Percentiles rank a stretch among this genome's conserved stretches.
Evolutionary conservation across 1,140 invertebrate genomes (phyloP).

Genomic region (Macrobrachium nipponense): DNA sequence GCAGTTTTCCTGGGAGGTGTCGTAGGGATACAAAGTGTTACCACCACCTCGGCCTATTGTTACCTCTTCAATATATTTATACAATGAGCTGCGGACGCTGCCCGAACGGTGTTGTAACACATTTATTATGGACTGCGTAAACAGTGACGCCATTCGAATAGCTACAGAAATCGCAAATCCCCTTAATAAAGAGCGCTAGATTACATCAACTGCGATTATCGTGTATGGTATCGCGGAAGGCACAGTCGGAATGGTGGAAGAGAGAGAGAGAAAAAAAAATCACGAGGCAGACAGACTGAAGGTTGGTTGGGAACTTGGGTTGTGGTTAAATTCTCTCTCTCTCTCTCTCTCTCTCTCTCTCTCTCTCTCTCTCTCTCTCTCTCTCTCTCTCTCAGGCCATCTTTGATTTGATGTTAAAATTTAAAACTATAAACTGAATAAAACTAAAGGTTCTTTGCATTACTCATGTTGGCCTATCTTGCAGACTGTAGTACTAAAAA

Average conservation of each 20-base stretch:
- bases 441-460: too few relatives aligned
- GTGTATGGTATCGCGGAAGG: background rate
- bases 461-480: too few relatives aligned
- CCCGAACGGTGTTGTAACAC: background rate
- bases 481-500: too few relatives aligned
- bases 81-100: too few relatives aligned
- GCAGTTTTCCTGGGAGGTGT: slow-evolving; percentile 30
- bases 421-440: too few relatives aligned
- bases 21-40: background rate
- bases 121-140: too few relatives aligned
- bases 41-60: background rate
- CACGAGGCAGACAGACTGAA: background rate
- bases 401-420: background rate
- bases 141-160: background rate
- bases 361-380: too few relatives aligned
- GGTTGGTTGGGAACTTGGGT: background rate
- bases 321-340: background rate
- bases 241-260: background rate
- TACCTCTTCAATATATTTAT: background rate
- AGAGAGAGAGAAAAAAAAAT: background rate
- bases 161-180: background rate
- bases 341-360: background rate
- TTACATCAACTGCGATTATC: background rate
- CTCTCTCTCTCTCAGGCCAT: background rate
- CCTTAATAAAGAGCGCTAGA: background rate